These are phyloP conservation scores for Petrolisthes cinctipes DNA, from an alignment of 2,888 invertebrate genomes.

Conservation along the genomic window DNA sequence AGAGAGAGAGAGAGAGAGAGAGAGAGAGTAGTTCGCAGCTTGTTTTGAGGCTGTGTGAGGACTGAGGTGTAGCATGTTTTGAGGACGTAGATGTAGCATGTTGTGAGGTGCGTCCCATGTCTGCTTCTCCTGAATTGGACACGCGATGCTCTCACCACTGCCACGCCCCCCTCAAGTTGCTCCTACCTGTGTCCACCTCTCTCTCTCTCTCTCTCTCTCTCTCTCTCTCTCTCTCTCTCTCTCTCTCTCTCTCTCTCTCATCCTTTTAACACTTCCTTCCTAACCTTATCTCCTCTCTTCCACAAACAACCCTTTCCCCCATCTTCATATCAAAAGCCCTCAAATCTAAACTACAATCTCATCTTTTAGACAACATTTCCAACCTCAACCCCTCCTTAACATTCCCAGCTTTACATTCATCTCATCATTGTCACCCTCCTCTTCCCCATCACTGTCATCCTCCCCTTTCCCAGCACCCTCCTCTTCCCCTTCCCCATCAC, in stretches of 20 bases:
- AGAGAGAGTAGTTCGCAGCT: no score
- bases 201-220: neutral
- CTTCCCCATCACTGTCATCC: neutral
- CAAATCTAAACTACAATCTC: neutral
- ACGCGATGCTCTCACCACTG: conserved; percentile 21
- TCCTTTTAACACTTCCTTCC: neutral
- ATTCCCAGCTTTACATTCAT: neutral
- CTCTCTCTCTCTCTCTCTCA: neutral
- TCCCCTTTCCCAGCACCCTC: neutral
- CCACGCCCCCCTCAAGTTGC: neutral
- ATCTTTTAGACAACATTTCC: neutral
- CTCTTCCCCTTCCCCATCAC: neutral
- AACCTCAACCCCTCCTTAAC: neutral
- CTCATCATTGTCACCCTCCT: neutral
- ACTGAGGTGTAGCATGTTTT: neutral
- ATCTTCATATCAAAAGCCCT: no score
- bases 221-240: neutral
- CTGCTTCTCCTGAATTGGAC: conserved; percentile 11
- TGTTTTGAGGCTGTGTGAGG: no score
- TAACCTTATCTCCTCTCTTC: neutral
- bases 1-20: no score
- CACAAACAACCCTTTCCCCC: neutral
- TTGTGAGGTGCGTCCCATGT: conserved; percentile 12
- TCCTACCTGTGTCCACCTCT: neutral
- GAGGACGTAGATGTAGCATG: conserved; percentile 9